Base-by-base conservation (phyloP, 2,888 invertebrate species). In the Notodonta ziczac region DNA sequence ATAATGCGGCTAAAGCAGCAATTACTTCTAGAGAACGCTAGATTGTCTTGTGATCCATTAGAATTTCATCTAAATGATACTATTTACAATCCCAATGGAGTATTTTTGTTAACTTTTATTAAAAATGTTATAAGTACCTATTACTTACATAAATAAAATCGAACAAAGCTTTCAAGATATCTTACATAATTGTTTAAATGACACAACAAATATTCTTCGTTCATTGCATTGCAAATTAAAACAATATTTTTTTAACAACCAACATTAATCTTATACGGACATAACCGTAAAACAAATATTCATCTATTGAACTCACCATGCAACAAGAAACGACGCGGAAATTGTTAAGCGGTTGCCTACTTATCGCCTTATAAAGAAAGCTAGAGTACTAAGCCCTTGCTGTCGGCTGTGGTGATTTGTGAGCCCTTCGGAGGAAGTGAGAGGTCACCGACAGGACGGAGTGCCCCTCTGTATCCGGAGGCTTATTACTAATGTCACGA, bases 381-480 rank as follows among this genome's bases (percentile, higher is more conserved):
- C 53, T 56, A 53, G 51, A 61, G 59, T 24, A 56, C 55, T 60
- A 9, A 68, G 68, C 71, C 68, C 72, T 65, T 61, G 62, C 65
- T 60, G 70, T 68, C 69, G 68, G 56, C 14, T 16, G 57, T 48
- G 14, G 56, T 71, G 74, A 74, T 73, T 71, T 71, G 73, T 73
- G 65, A 61, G 57, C 57, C 16, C 53, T 10, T 56, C 61, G 61
- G 69, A 68, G 74, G 79, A 80, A 80, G 80, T 78, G 79, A 79
- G 74, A 74, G 79, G 80, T 69, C 59, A 66, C 44, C 51, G 69
- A 73, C 69, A 70, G 57, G 62, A 68, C 63, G 58, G 67, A 67
- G 63, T 61, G 61, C 56, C 52, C 56, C 56, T 66, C 62, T 57
- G 60, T 65, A 63, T 65, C 70, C 65, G 70, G 16, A 59, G 58